Evolutionary conservation across 2,797 vertebrate species (phyloP), one percentile per base, ranked within the genome.

Genomic region (Takifugu rubripes): DNA sequence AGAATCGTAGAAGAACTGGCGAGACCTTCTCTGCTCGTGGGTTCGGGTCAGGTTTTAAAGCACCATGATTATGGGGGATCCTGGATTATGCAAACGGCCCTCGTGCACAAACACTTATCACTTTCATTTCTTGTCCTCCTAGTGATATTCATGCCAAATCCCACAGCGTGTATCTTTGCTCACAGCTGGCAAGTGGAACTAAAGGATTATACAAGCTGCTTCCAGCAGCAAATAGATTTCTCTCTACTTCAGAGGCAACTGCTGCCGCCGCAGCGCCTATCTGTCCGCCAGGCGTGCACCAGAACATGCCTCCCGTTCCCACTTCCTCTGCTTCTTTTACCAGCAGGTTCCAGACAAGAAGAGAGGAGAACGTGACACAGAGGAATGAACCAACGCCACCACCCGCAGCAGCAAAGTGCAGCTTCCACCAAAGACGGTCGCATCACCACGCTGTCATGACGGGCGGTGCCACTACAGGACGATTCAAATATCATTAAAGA

Each of bases 141-240:
- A 81, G 84, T 89, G 89, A 91, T 91, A 91, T 91, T 93, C 88
- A 91, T 88, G 87, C 70, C 72, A 91, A 87, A 91, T 92, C 89
- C 92, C 87, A 88, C 81, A 84, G 84, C 76, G 71, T 73, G 68
- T 97, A 98, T 98, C 96, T 98, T 92, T 88, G 87, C 90, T 90
- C 91, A 89, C 96, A 98, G 96, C 94, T 93, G 95, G 91, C 82
- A 90, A 94, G 91, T 92, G 88, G 91, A 93, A 88, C 94, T 89
- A 92, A 94, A 93, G 94, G 95, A 96, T 98, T 96, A 96, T 91
- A 88, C 88, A 86, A 90, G 88, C 89, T 83, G 90, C 90, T 91
- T 91, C 90, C 87, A 88, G 87, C 76, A 92, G 90, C 91, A 92
- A 92, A 92, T 91, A 92, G 90, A 92, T 92, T 93, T 91, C 89